phyloP scores from a whole-genome alignment of 2,113 vertebrate genomes.

The Parus major region DNA sequence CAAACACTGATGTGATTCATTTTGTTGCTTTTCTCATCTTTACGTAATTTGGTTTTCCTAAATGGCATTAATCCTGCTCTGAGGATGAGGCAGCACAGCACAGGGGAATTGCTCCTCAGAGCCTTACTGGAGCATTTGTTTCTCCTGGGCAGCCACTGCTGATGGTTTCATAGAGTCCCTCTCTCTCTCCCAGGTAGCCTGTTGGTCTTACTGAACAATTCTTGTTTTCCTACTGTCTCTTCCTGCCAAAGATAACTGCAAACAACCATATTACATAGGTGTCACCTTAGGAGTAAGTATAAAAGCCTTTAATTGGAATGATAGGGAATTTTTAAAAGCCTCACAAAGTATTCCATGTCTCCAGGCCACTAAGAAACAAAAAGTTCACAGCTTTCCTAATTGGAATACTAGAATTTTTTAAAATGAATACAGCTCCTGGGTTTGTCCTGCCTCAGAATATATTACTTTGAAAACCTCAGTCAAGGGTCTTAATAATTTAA shows the following conservation, averaged over 20 bases:
- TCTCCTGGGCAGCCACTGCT: not conserved
- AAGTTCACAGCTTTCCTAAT: slow-evolving; percentile 21
- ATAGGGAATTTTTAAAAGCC: not conserved
- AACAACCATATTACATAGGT: not conserved
- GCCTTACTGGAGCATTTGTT: not conserved
- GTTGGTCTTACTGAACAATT: not conserved
- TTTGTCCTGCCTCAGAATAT: not conserved
- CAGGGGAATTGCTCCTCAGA: not conserved
- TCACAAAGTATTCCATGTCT: not conserved
- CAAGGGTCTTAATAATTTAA: slow-evolving; percentile 39
- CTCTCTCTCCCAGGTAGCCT: not conserved
- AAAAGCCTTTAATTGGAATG: not conserved
- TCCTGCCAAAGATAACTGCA: not conserved
- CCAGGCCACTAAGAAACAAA: not conserved
- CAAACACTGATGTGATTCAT: not conserved
- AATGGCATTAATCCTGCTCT: not conserved
- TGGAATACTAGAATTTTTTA: slow-evolving; percentile 38
- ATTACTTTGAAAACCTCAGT: slow-evolving; percentile 36
- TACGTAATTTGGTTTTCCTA: not conserved
- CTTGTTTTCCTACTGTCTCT: not conserved
- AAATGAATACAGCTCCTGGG: not conserved
- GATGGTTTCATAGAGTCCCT: not conserved
- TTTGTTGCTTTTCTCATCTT: not conserved
- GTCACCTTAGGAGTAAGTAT: slow-evolving; percentile 8
- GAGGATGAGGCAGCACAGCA: not conserved